Percentiles rank a stretch among this genome's conserved stretches.
These are phyloP conservation scores for Prosapia bicincta DNA, from an alignment of 2,888 invertebrate species.

Conservation along the genomic window DNA sequence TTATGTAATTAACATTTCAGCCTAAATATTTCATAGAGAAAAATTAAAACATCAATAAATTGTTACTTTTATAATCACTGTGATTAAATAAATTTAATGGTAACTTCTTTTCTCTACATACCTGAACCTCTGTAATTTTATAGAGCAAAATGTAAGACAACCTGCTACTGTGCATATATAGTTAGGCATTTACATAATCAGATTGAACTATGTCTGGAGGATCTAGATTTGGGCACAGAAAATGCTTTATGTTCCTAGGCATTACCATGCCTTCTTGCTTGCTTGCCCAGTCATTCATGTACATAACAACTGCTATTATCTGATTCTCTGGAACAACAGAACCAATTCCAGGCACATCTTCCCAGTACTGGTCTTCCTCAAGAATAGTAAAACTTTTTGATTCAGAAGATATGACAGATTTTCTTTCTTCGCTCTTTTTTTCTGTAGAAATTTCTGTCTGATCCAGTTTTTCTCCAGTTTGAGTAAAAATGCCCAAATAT, in stretches of 20 bases:
- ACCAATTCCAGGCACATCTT: constrained; percentile 59
- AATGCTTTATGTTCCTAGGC: constrained; percentile 67
- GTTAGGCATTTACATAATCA: too few species aligned
- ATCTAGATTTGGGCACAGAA: constrained; percentile 65
- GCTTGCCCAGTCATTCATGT: constrained; percentile 44
- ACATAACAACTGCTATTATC: constrained; percentile 53
- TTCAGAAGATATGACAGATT: background rate
- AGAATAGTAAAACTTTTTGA: background rate
- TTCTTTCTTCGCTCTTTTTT: background rate
- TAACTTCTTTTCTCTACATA: constrained; percentile 51
- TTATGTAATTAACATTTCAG: too few species aligned
- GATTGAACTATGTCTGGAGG: constrained; percentile 2
- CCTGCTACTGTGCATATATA: too few species aligned
- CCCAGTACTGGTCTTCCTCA: constrained; percentile 17
- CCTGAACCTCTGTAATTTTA: constrained; percentile 42
- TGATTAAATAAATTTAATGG: too few species aligned
- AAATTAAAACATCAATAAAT: too few species aligned
- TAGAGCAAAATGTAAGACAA: too few species aligned
- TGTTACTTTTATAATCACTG: too few species aligned
- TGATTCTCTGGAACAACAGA: constrained; percentile 51
- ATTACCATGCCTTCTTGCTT: constrained; percentile 63
- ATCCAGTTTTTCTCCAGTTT: background rate
- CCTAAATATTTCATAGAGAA: too few species aligned
- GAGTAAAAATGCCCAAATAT: background rate
- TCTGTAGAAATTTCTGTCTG: background rate